A percentile compares a stretch with the other conserved stretches of the same genome.
These are phyloP conservation scores for Spodoptera exigua DNA, from an alignment of 2,888 invertebrate species.

Conservation along the genomic window DNA sequence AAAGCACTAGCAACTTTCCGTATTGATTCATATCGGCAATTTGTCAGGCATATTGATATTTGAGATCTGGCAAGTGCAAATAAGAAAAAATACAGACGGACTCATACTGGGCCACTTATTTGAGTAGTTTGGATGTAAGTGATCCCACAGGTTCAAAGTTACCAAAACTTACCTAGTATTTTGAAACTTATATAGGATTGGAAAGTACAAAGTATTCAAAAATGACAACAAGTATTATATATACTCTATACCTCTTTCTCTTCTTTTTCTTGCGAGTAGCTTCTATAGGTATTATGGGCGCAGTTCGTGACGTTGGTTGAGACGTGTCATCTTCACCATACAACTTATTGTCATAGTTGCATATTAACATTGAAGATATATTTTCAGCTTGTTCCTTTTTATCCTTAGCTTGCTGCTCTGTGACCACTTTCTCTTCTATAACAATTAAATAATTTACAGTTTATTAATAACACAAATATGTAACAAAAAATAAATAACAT, in stretches of 20 bases:
- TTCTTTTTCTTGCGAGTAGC: conserved; percentile 82
- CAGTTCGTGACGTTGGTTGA: conserved; percentile 81
- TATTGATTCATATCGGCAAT: conserved; percentile 93
- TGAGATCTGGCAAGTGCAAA: conserved; percentile 72
- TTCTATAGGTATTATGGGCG: conserved; percentile 77
- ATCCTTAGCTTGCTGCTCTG: conserved; percentile 74
- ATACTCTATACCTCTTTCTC: conserved; percentile 74
- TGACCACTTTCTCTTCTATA: conserved; percentile 69
- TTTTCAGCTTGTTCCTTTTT: conserved; percentile 78
- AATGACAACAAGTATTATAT: too few species aligned
- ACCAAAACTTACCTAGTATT: background rate
- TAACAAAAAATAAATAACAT: too few species aligned
- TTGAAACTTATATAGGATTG: too few species aligned
- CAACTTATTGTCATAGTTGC: conserved; percentile 77
- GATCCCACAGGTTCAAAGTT: too few species aligned
- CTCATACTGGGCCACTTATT: too few species aligned
- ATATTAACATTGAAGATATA: conserved; percentile 75
- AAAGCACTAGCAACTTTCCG: conserved; percentile 91
- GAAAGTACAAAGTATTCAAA: background rate
- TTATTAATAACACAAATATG: background rate
- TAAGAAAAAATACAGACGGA: background rate
- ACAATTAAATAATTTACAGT: background rate
- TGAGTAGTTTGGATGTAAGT: too few species aligned
- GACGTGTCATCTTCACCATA: conserved; percentile 85
- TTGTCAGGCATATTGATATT: conserved; percentile 91